Evolutionary conservation across 2,113 vertebrate genomes (phyloP).

Genomic region (Halcyon senegalensis): DNA sequence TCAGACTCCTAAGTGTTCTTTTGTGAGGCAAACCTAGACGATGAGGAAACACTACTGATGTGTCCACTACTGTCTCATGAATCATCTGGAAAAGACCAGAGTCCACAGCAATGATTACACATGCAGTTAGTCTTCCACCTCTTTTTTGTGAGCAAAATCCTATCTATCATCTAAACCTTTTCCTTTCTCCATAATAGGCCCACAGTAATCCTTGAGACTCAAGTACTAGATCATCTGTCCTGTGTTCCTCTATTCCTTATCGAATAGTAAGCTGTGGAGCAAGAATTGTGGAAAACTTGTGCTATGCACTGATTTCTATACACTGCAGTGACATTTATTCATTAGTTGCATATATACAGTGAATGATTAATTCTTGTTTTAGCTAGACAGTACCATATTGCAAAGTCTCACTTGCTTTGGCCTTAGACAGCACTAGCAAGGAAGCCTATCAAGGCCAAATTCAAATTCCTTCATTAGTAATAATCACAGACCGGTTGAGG

Average conservation of each 20-base stretch:
- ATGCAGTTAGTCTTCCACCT: background rate
- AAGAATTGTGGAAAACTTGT: background rate
- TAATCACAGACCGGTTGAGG: background rate
- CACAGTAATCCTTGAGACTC: background rate
- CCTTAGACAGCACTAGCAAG: background rate
- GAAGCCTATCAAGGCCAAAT: background rate
- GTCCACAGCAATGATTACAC: background rate
- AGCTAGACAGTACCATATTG: background rate
- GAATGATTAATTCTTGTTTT: background rate
- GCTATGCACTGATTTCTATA: background rate
- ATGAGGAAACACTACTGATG: conserved; percentile 81
- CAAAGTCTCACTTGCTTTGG: background rate
- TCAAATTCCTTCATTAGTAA: background rate
- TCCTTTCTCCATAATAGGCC: background rate
- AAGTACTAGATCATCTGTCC: background rate
- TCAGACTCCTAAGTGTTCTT: conserved; percentile 75
- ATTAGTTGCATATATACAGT: background rate
- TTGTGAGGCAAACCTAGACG: conserved; percentile 79
- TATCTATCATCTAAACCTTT: background rate
- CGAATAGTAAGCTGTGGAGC: background rate
- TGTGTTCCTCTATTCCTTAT: background rate
- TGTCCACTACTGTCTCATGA: conserved; percentile 80
- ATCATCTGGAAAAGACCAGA: conserved; percentile 74
- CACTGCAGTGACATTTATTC: background rate
- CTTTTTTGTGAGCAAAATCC: background rate